Conservation (phyloP, 2,888 invertebrate genomes). For the Ferdinandea cuprea region DNA sequence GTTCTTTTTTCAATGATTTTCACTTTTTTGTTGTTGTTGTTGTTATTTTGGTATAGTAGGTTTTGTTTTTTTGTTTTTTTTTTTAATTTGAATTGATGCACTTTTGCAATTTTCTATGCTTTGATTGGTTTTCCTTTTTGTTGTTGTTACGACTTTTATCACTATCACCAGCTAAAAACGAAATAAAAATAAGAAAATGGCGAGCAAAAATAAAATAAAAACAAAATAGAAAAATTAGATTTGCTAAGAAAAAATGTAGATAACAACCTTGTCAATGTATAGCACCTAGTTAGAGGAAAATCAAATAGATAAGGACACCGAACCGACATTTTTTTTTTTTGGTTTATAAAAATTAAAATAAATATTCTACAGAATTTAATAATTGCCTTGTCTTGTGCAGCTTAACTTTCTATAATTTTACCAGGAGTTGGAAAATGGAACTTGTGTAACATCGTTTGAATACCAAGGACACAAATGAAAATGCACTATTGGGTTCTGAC, state of each 20-base stretch:
- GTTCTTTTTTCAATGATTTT: slow-evolving; percentile 73
- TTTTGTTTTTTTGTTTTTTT: slow-evolving; percentile 8
- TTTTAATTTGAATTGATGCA: slow-evolving; percentile 69
- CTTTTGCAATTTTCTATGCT: slow-evolving; percentile 66
- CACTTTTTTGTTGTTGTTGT: slow-evolving; percentile 72
- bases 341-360: too few relatives aligned
- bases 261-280: slow-evolving; percentile 10
- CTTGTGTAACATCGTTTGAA: too few relatives aligned
- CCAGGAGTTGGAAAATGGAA: too few relatives aligned
- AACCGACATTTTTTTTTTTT: not conserved
- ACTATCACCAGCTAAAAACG: slow-evolving; percentile 58
- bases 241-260: slow-evolving; percentile 2
- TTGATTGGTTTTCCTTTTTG: slow-evolving; percentile 72
- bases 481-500: too few relatives aligned
- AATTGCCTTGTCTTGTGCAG: too few relatives aligned
- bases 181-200: slow-evolving; percentile 15
- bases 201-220: not conserved
- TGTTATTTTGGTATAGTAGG: slow-evolving; percentile 63
- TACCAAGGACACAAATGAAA: too few relatives aligned
- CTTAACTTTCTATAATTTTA: too few relatives aligned
- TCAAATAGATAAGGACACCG: not conserved
- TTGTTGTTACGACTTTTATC: slow-evolving; percentile 75
- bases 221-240: slow-evolving; percentile 12
- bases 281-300: slow-evolving; percentile 20
- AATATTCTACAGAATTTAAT: too few relatives aligned